phyloP scores from a whole-genome alignment of 2,888 invertebrate genomes.

The Sepioteuthis lessoniana region DNA sequence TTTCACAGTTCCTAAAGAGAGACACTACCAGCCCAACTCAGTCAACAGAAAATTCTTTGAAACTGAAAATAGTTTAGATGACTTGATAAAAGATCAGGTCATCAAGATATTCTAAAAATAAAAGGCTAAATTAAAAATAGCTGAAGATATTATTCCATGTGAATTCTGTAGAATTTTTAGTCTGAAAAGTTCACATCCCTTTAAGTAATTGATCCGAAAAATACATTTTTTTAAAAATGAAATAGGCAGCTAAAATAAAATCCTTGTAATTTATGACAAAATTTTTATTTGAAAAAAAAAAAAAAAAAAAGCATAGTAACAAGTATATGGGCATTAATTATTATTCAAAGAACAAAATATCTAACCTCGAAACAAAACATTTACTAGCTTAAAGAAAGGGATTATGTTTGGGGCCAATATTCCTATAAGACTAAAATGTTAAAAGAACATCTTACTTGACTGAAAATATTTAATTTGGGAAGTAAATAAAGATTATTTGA shows the following conservation, averaged over 20 bases:
- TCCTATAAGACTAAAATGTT: background rate
- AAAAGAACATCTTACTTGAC: background rate
- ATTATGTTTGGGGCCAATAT: background rate
- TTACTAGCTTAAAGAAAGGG: background rate
- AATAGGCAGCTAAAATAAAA: too few relatives aligned
- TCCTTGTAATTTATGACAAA: too few relatives aligned
- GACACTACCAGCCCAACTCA: background rate
- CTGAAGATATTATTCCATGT: background rate
- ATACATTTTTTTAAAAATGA: too few relatives aligned
- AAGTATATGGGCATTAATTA: background rate
- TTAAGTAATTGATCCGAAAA: background rate
- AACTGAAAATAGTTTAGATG: background rate
- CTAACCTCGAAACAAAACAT: background rate
- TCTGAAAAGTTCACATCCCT: background rate
- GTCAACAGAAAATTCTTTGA: background rate
- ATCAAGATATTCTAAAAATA: background rate
- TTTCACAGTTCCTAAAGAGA: background rate
- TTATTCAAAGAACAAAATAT: background rate
- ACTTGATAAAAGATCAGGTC: background rate
- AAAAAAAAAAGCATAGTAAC: background rate
- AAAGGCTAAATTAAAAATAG: background rate
- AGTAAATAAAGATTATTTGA: too few relatives aligned
- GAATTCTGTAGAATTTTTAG: background rate
- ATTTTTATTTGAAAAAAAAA: too few relatives aligned
- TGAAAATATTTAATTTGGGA: background rate